phyloP scores from a whole-genome alignment of 2,797 vertebrate genomes.

The Neoniphon sammara region DNA sequence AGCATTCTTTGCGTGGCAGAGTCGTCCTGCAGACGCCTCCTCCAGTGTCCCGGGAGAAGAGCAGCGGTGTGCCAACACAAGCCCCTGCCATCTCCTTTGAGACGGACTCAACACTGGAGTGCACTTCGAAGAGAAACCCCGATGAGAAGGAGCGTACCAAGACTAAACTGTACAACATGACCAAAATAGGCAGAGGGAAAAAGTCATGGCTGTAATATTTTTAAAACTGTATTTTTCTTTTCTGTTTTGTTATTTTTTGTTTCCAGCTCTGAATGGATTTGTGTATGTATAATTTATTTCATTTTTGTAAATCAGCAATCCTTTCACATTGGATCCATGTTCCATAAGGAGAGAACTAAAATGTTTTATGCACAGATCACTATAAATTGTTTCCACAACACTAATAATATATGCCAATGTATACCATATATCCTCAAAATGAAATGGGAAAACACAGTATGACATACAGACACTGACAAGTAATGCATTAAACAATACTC shows the following conservation, averaged over 20 bases:
- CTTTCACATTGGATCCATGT: conserved; percentile 6
- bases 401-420: background rate
- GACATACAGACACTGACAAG: background rate
- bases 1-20: conserved; percentile 75
- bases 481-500: background rate
- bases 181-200: conserved; percentile 72
- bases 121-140: conserved; percentile 69
- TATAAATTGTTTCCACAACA: background rate
- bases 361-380: no score
- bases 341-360: no score
- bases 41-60: conserved; percentile 65
- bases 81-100: conserved; percentile 79
- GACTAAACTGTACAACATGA: conserved; percentile 64
- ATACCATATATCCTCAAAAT: background rate
- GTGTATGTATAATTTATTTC: conserved; percentile 8
- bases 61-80: conserved; percentile 59
- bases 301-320: background rate
- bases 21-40: conserved; percentile 74
- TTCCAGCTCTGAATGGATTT: conserved; percentile 21
- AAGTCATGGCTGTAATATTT: conserved; percentile 81
- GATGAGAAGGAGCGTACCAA: conserved; percentile 62
- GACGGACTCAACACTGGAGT: conserved; percentile 78
- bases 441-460: background rate
- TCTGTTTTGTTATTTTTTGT: background rate
- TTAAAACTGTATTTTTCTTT: conserved; percentile 6